Base-by-base conservation (phyloP, 2,113 vertebrate genomes). In the Phylloscopus trochilus region DNA sequence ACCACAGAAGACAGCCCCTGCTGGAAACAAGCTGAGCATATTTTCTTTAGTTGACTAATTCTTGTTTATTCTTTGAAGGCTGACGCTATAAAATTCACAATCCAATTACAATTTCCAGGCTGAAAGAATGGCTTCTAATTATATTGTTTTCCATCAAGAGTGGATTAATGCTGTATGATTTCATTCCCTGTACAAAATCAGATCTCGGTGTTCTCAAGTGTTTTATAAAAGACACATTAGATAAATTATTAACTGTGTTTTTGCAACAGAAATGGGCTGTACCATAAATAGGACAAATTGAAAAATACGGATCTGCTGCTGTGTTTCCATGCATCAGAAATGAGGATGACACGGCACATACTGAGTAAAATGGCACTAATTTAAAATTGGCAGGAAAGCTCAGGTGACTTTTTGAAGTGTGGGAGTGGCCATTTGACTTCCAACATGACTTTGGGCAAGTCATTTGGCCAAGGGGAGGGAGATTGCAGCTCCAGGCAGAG, bases 71-170 rank as follows among this genome's bases (percentile, higher is more conserved):
- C 89, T 93, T 77, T 94, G 79, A 91, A 93, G 64, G 92, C 85
- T 88, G 75, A 55, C 16, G 44, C 79, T 76, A 95, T 96, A 93
- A 96, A 95, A 95, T 83, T 77, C 93, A 94, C 91, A 96, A 94
- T 93, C 90, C 92, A 95, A 94, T 95, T 96, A 92, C 94, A 85
- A 67, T 85, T 88, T 94, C 85, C 68, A 73, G 43, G 75, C 87
- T 92, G 90, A 91, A 97, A 91, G 87, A 95, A 95, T 81, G 79
- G 51, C 18, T 95, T 90, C 87, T 90, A 90, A 94, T 96, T 93
- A 88, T 77, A 81, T 74, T 92, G 82, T 92, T 94, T 92, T 85
- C 79, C 66, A 81, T 87, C 90, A 81, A 49, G 77, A 66, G 44
- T 33, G 30, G 62, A 93, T 94, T 95, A 93, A 93, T 85, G 86